Conservation (phyloP, 1,140 invertebrate genomes). For the Aleiodes sp. region DNA sequence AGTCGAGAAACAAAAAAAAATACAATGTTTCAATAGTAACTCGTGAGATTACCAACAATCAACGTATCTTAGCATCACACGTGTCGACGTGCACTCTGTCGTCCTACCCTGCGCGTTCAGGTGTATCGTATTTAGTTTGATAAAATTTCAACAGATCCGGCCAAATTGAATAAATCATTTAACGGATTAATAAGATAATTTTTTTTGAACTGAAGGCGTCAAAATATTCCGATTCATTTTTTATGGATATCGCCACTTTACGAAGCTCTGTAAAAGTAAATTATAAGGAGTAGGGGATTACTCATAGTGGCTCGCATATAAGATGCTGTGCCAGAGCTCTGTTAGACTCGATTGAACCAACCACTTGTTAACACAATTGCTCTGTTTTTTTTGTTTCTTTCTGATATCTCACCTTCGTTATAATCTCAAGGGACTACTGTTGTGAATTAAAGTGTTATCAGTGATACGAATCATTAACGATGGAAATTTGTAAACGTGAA, state of each 20-base stretch:
- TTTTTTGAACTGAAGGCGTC: no score
- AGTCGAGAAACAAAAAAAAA: conserved; percentile 28
- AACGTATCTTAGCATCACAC: background rate
- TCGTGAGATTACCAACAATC: no score
- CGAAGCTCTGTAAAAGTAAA: conserved; percentile 10
- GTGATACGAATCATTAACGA: conserved; percentile 27
- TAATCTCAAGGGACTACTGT: no score
- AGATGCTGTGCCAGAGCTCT: conserved; percentile 43
- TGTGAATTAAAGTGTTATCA: background rate
- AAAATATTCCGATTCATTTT: background rate
- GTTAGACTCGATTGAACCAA: conserved; percentile 45
- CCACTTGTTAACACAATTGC: conserved; percentile 40
- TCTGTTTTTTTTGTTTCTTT: background rate
- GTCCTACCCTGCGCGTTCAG: background rate
- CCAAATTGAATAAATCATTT: background rate
- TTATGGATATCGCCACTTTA: background rate
- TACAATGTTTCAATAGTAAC: background rate
- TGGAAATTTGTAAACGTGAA: conserved; percentile 40
- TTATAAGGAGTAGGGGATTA: conserved; percentile 43
- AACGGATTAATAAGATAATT: background rate
- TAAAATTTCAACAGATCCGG: background rate
- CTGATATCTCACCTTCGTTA: background rate
- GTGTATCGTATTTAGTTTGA: background rate
- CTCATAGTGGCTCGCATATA: conserved; percentile 41
- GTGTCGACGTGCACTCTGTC: background rate